Percentiles rank a stretch among this genome's conserved stretches.
Evolutionary conservation across 2,888 invertebrate genomes (phyloP).

Genomic region (Pammene aurita): DNA sequence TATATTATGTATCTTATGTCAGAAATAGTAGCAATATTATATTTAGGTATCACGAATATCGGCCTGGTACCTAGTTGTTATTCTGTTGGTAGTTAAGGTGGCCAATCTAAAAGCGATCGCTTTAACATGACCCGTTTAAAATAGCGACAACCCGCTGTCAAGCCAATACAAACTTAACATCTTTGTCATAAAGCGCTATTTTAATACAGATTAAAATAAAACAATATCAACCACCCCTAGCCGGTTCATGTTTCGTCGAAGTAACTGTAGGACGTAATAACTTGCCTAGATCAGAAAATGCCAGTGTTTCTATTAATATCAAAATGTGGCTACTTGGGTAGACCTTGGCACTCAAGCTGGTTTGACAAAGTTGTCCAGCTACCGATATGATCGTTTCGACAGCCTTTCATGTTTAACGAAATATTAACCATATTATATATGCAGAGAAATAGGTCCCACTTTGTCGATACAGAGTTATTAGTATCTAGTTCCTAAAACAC

Average conservation of each 20-base stretch:
- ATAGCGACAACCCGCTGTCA: constrained; percentile 11
- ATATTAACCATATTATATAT: constrained; percentile 21
- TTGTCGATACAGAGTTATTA: too few species aligned
- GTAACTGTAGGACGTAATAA: constrained; percentile 59
- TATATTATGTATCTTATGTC: neutral
- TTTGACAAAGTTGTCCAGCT: constrained; percentile 60
- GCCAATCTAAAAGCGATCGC: constrained; percentile 30
- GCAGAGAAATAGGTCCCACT: too few species aligned
- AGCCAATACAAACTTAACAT: constrained; percentile 6
- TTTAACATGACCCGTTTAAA: constrained; percentile 29
- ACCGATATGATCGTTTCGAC: constrained; percentile 55
- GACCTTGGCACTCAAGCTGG: constrained; percentile 9
- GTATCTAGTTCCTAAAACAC: too few species aligned
- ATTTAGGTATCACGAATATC: constrained; percentile 13
- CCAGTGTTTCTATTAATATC: constrained; percentile 6
- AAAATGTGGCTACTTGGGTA: constrained; percentile 15
- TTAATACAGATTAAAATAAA: constrained; percentile 50
- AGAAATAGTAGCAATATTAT: neutral
- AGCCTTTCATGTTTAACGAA: constrained; percentile 33
- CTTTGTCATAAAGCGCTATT: constrained; percentile 27
- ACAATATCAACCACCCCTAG: constrained; percentile 52
- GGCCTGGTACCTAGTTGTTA: constrained; percentile 12
- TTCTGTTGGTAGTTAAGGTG: constrained; percentile 23
- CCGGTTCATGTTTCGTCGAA: constrained; percentile 56
- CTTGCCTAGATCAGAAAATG: constrained; percentile 52